Conservation (phyloP, 2,113 vertebrate genomes). For the Rutilus rutilus region DNA sequence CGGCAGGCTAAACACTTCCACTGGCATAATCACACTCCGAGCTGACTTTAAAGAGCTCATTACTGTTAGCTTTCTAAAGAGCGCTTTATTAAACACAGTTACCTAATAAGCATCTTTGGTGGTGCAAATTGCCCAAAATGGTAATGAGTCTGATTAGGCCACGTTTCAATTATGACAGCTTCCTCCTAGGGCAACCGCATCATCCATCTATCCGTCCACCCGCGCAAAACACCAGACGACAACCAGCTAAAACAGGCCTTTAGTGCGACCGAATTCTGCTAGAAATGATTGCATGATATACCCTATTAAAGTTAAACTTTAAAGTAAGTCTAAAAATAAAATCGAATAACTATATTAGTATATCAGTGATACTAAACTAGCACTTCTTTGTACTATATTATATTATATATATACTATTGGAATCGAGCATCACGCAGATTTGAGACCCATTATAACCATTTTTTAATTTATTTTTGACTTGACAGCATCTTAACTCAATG, state of each 20-base stretch:
- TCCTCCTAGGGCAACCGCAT: conserved; percentile 59
- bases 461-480: not conserved
- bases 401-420: no score
- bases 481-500: not conserved
- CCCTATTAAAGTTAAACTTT: not conserved
- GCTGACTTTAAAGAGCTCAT: conserved; percentile 99
- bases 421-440: no score
- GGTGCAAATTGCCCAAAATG: conserved; percentile 99
- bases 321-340: no score
- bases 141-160: conserved; percentile 99
- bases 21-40: conserved; percentile 91
- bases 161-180: conserved; percentile 98
- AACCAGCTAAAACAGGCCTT: conserved; percentile 51
- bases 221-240: conserved; percentile 11
- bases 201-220: conserved; percentile 29
- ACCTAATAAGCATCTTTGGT: conserved; percentile 99
- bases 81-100: conserved; percentile 99
- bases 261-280: conserved; percentile 82
- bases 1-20: conserved; percentile 89
- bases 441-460: no score
- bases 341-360: no score
- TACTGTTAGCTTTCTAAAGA: conserved; percentile 99
- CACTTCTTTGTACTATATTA: no score
- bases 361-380: no score
- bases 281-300: conserved; percentile 59